Evolutionary conservation across 2,797 vertebrate species (phyloP).

Genomic region (Bradypodion pumilum): DNA sequence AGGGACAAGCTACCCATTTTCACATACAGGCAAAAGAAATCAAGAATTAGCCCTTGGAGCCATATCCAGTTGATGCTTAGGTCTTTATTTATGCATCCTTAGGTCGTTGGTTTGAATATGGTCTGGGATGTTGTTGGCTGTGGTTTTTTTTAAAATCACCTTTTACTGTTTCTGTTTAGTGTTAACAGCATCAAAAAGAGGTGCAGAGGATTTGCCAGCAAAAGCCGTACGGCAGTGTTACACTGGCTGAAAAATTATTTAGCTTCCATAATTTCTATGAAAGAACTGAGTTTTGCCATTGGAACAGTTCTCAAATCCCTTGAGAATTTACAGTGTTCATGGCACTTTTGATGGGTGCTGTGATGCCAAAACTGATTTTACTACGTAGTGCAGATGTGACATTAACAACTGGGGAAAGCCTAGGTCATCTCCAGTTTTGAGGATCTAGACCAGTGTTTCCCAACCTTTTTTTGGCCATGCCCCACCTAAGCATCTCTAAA

Average conservation of each 20-base stretch:
- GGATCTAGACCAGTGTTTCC: neutral
- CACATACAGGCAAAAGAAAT: neutral
- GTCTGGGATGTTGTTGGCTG: neutral
- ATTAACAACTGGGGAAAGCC: neutral
- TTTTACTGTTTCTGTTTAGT: neutral
- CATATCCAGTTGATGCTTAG: neutral
- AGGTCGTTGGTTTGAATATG: neutral
- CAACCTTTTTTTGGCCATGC: no score
- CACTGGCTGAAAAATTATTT: neutral
- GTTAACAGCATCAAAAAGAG: neutral
- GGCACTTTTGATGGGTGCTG: neutral
- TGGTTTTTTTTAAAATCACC: neutral
- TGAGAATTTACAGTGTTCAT: neutral
- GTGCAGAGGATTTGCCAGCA: neutral
- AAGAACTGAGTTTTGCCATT: neutral
- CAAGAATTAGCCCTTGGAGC: neutral
- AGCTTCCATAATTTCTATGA: neutral
- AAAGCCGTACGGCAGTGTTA: neutral
- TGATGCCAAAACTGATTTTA: neutral
- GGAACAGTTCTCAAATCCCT: neutral
- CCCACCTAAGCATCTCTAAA: no score
- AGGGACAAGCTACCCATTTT: neutral
- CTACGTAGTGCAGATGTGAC: neutral
- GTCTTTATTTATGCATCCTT: neutral
- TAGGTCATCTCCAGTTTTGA: neutral